Conservation (phyloP, 2,888 invertebrate species). For the Celastrina argiolus region DNA sequence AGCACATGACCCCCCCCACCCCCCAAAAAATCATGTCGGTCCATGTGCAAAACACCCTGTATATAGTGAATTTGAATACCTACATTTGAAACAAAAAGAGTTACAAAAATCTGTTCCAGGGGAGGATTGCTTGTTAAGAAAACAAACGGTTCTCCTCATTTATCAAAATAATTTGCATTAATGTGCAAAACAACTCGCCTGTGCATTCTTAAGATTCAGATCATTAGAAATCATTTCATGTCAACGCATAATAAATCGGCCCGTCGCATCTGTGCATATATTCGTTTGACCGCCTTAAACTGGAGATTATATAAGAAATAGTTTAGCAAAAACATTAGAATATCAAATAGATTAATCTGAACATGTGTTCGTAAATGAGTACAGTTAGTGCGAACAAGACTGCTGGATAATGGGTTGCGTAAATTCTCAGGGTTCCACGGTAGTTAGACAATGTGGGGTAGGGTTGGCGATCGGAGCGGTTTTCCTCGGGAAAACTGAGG, state of each 20-base stretch:
- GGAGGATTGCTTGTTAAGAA: not conserved
- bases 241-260: slow-evolving; percentile 6
- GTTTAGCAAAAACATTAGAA: slow-evolving; percentile 4
- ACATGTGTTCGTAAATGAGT: not conserved
- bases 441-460: slow-evolving; percentile 59
- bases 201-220: slow-evolving; percentile 13
- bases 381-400: slow-evolving; percentile 42
- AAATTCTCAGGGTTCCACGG: slow-evolving; percentile 69
- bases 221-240: slow-evolving; percentile 10
- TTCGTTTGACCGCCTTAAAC: not conserved
- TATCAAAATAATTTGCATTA: not conserved
- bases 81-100: too few species aligned
- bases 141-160: not conserved
- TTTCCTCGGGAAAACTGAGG: too few species aligned
- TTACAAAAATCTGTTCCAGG: too few species aligned
- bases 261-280: not conserved
- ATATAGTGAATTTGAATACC: too few species aligned
- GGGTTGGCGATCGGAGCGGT: slow-evolving; percentile 24
- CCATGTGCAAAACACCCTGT: too few species aligned
- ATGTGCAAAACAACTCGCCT: slow-evolving; percentile 5
- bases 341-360: slow-evolving; percentile 14
- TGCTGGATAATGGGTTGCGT: slow-evolving; percentile 68
- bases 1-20: too few species aligned
- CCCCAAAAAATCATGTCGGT: too few species aligned
- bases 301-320: not conserved